Percentiles rank a stretch among this genome's conserved stretches.
phyloP scores from a whole-genome alignment of 2,797 vertebrate genomes.

The Poecile montanus region DNA sequence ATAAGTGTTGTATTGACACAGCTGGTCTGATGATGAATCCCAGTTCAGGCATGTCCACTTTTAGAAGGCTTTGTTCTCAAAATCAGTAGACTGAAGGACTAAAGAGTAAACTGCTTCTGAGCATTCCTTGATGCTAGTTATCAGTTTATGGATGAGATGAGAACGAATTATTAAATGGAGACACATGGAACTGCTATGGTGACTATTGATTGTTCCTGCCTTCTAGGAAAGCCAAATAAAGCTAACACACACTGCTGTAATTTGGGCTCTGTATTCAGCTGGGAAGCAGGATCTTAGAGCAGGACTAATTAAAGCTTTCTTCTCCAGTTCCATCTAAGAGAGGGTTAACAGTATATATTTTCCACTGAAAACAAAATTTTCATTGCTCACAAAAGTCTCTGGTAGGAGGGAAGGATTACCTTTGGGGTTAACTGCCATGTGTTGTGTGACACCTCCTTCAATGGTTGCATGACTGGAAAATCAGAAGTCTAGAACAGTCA shows the following conservation, averaged over 20 bases:
- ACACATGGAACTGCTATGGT: background rate
- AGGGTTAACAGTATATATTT: background rate
- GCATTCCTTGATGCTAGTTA: background rate
- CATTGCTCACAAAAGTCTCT: background rate
- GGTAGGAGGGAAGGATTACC: background rate
- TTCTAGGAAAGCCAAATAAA: background rate
- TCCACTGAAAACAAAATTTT: background rate
- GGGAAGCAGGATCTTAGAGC: background rate
- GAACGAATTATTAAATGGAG: background rate
- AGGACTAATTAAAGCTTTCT: background rate
- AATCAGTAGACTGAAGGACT: background rate
- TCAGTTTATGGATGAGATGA: background rate
- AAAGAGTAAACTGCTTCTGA: background rate
- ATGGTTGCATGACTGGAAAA: background rate
- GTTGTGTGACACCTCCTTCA: background rate
- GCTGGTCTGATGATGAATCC: background rate
- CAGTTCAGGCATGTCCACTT: background rate
- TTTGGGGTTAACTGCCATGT: background rate
- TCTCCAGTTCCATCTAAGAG: background rate
- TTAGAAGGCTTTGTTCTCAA: background rate
- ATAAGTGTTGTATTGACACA: background rate
- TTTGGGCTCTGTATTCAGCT: background rate
- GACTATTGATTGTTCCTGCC: background rate
- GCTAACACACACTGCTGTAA: fast-evolving
- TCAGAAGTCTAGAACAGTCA: background rate